Evolutionary conservation across 1,140 invertebrate genomes (phyloP).

Genomic region (Drosophila nebulosa): DNA sequence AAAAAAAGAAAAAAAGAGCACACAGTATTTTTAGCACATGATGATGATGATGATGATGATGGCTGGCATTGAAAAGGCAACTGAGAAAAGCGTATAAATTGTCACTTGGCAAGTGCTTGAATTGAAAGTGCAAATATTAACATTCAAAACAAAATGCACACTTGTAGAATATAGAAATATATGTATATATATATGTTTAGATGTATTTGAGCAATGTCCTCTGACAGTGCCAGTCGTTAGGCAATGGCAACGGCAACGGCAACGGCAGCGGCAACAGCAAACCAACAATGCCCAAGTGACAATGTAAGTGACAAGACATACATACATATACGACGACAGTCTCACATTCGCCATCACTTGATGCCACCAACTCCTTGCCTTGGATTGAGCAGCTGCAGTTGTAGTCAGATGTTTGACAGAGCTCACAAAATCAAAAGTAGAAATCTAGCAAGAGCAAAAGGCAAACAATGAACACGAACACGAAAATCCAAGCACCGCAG

Average conservation of each 20-base stretch:
- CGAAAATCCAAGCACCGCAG: background rate
- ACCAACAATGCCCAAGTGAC: constrained; percentile 48
- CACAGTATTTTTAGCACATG: background rate
- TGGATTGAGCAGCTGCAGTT: constrained; percentile 19
- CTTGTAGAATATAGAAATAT: constrained; percentile 51
- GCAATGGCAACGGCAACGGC: background rate
- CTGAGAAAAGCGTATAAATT: constrained; percentile 64
- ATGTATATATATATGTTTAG: background rate
- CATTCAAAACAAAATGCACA: constrained; percentile 74
- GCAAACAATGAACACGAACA: constrained; percentile 1
- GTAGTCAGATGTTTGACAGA: constrained; percentile 34
- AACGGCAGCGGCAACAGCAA: background rate
- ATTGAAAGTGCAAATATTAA: constrained; percentile 76
- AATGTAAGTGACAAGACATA: constrained; percentile 49
- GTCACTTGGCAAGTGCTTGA: constrained; percentile 71
- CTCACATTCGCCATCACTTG: background rate
- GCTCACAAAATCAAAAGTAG: constrained; percentile 12
- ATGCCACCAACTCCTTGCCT: background rate
- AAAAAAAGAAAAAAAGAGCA: too few relatives aligned
- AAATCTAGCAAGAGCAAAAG: constrained; percentile 5
- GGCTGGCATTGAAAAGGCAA: constrained; percentile 26
- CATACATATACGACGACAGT: background rate
- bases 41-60: too few relatives aligned
- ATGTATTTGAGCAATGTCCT: constrained; percentile 10
- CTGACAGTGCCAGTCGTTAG: background rate